Base-by-base conservation (phyloP, 2,888 invertebrate genomes). In the Apotomis turbidana region DNA sequence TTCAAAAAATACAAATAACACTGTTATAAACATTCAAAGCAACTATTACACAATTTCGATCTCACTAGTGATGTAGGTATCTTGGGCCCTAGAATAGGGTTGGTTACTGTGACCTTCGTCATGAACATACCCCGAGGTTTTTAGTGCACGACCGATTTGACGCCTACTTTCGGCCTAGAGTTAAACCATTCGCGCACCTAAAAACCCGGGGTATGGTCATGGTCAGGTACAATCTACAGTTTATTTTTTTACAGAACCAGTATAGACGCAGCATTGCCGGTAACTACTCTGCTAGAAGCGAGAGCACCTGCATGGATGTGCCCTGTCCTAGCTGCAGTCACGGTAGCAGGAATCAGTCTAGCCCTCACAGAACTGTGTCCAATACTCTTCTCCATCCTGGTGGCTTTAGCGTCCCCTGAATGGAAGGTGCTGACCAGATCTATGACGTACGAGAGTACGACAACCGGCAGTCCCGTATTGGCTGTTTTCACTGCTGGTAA, bases 401-500 rank as follows among this genome's bases (percentile, higher is more conserved):
- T 95, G 15, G 87, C 89, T 27, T 82, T 95, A 71, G 94, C 95
- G 0, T 94, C 94, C 9, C 94, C 94, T 1, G 95, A 95, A 78
- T 95, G 95, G 95, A 94, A 94, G 75, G 94, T 95, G 27, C 88
- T 95, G 44, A 94, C 95, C 9, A 90, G 94, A 60, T 94, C 94
- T 2, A 93, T 95, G 87, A 93, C 95, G 12, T 95, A 95, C 74
- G 94, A 94, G 80, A 95, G 94, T 76, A 85, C 94, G 3, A 90
- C 94, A 9, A 95, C 95, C 59, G 95, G 95, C 46, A 95, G 95
- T 74, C 95, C 95, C 3, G 94, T 95, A 3, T 81, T 95, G 41
- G 95, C 95, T n/a, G 95, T 95, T 51, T 95, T 95, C 79, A 94
- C 94, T 70, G 95, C 94, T 80, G 95, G 95, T 94, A 41, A 5